Percentiles rank a stretch among this genome's conserved stretches.
Evolutionary conservation across 1,140 invertebrate species (phyloP).

Genomic region (Formica exsecta): DNA sequence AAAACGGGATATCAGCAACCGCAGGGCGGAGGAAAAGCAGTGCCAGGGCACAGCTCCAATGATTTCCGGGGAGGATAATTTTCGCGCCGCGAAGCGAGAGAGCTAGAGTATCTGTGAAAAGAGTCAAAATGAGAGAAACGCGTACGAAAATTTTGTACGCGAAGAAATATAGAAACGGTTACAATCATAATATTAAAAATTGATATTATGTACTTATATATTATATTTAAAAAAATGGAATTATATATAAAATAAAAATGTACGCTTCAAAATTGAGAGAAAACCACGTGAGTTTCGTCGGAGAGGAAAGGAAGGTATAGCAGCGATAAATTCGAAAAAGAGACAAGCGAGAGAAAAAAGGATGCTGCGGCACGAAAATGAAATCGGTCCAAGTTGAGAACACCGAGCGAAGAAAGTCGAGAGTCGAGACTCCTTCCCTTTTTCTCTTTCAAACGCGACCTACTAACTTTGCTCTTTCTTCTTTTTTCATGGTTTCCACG

Average conservation of each 20-base stretch:
- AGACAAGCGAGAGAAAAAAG: neutral
- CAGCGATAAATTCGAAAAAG: conserved; percentile 1
- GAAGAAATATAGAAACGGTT: neutral
- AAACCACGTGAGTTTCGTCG: neutral
- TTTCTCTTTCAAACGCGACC: conserved; percentile 51
- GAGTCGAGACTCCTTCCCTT: conserved; percentile 51
- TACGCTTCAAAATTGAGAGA: neutral
- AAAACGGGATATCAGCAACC: conserved; percentile 52
- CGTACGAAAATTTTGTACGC: neutral
- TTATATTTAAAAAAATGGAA: neutral
- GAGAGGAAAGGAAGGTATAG: neutral
- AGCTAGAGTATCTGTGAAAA: neutral
- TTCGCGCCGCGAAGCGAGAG: neutral
- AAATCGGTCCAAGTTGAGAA: conserved; percentile 77
- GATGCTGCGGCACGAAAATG: conserved; percentile 71
- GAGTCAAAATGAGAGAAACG: neutral
- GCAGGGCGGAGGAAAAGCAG: neutral
- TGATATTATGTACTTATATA: neutral
- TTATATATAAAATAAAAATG: neutral
- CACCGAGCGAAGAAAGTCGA: conserved; percentile 68
- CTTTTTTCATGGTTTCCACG: conserved; percentile 50
- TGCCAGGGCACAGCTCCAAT: conserved; percentile 11
- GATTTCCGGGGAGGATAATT: conserved; percentile 56
- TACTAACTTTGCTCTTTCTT: conserved; percentile 41
- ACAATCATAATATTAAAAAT: conserved; percentile 20